A percentile compares a stretch with the other conserved stretches of the same genome.
These are phyloP conservation scores for Cremastobaeus sp. DNA, from an alignment of 2,888 invertebrate genomes.

Conservation along the genomic window DNA sequence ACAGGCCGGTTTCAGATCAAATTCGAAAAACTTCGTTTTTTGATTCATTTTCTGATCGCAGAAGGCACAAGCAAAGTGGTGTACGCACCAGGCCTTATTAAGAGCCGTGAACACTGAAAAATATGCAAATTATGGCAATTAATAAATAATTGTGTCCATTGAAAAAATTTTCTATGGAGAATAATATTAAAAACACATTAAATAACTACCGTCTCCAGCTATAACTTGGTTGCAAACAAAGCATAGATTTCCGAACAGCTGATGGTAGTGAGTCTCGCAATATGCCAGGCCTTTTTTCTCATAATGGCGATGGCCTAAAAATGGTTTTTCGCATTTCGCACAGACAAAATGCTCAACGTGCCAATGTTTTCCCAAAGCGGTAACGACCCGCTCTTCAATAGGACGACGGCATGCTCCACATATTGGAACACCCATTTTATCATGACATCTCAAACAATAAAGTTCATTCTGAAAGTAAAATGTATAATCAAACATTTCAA, in stretches of 20 bases:
- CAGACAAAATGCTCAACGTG: constrained; percentile 99
- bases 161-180: neutral
- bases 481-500: too few species aligned
- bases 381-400: constrained; percentile 98
- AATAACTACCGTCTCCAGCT: constrained; percentile 90
- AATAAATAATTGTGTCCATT: too few species aligned
- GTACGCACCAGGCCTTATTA: constrained; percentile 99
- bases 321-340: constrained; percentile 99
- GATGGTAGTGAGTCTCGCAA: constrained; percentile 99
- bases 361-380: constrained; percentile 98
- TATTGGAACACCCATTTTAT: constrained; percentile 99
- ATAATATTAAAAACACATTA: constrained; percentile 19
- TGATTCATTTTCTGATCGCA: constrained; percentile 98
- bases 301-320: constrained; percentile 98
- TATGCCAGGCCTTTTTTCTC: constrained; percentile 99
- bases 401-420: constrained; percentile 99
- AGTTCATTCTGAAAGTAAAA: constrained; percentile 87
- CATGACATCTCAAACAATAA: constrained; percentile 98
- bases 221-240: constrained; percentile 99
- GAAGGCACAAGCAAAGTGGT: constrained; percentile 98
- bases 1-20: constrained; percentile 98
- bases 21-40: constrained; percentile 99
- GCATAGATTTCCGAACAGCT: constrained; percentile 98
- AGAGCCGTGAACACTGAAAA: constrained; percentile 94
- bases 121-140: constrained; percentile 26